These are phyloP conservation scores for Clusia tigrina DNA, from an alignment of 2,888 invertebrate species.

Conservation along the genomic window DNA sequence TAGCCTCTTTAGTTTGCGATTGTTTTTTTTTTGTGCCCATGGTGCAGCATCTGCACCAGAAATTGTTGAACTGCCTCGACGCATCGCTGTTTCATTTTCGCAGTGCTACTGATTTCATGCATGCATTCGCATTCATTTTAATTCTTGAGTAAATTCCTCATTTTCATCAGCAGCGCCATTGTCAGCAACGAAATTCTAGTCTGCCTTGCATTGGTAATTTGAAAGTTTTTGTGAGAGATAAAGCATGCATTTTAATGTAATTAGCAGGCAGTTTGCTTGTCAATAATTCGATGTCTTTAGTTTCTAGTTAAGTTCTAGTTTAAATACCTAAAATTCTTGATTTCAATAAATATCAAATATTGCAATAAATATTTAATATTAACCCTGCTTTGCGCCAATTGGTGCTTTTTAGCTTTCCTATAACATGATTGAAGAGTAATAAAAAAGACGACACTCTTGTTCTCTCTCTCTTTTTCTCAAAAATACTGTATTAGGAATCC, in stretches of 20 bases:
- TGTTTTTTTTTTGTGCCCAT: slow-evolving; percentile 37
- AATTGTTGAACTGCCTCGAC: background rate
- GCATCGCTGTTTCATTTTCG: background rate
- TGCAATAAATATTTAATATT: too few relatives aligned
- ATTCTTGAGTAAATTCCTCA: slow-evolving; percentile 1
- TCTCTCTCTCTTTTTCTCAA: background rate
- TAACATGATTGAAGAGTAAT: too few relatives aligned
- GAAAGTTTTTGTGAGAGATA: background rate
- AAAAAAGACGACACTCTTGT: background rate
- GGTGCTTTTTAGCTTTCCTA: too few relatives aligned
- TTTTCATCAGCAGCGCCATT: background rate
- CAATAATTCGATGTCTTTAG: slow-evolving; percentile 1
- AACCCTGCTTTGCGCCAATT: too few relatives aligned
- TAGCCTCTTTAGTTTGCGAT: slow-evolving; percentile 50
- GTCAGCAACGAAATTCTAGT: background rate
- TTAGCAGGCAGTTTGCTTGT: slow-evolving; percentile 44
- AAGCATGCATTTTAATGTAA: slow-evolving; percentile 44
- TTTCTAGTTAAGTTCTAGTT: too few relatives aligned
- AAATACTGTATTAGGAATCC: background rate
- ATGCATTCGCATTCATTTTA: background rate
- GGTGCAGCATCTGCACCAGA: background rate
- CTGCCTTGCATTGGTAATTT: background rate
- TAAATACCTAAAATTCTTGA: too few relatives aligned
- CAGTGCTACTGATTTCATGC: background rate
- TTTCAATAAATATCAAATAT: too few relatives aligned